Evolutionary conservation across 2,113 vertebrate species (phyloP), one percentile per base, ranked within the genome.

Genomic region (Onychostruthus taczanowskii): DNA sequence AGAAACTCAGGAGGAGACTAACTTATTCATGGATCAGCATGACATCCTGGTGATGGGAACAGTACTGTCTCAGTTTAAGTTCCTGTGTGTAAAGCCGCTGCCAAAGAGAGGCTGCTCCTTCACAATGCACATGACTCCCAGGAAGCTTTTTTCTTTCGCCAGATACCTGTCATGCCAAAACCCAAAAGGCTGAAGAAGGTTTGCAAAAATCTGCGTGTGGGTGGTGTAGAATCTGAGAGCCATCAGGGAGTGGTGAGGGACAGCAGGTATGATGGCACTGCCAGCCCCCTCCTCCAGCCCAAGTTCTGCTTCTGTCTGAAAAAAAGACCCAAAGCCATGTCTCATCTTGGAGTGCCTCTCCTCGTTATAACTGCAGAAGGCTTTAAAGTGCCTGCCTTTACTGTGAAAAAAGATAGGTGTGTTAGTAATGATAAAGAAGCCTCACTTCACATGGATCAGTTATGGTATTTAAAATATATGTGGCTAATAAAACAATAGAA

Each of bases 271-370:
- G 13, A 33, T 30, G 41, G 18, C 44, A 61, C 10, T 5, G 4
- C 30, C n/a, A 75, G 9, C 1, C 3, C 8, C 15, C 17, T 62
- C 12, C 44, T 50, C 21, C 12, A 13, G 33, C 18, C 43, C 0
- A 2, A 46, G 35, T 59, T 80, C 55, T 84, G 39, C 46, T 81
- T 37, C 23, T 64, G 30, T 50, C 20, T 5, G 1, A 69, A 27
- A 46, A 33, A 69, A 61, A 21, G 16, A 35, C 30, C 11, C 4
- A 2, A 68, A 86, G 8, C 9, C 1, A 1, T 0, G 0, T 66
- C 70, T 47, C 63, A 68, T 18, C 16, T 50, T 44, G n/a, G 50
- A 61, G 24, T 56, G 7, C 46, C 17, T 52, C 28, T 56, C 16
- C 5, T 75, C 3, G 3, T 55, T 67, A 10, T 41, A 77, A 37